These are phyloP conservation scores for Hippoglossus stenolepis DNA, from an alignment of 2,113 vertebrate species.

Conservation along the genomic window DNA sequence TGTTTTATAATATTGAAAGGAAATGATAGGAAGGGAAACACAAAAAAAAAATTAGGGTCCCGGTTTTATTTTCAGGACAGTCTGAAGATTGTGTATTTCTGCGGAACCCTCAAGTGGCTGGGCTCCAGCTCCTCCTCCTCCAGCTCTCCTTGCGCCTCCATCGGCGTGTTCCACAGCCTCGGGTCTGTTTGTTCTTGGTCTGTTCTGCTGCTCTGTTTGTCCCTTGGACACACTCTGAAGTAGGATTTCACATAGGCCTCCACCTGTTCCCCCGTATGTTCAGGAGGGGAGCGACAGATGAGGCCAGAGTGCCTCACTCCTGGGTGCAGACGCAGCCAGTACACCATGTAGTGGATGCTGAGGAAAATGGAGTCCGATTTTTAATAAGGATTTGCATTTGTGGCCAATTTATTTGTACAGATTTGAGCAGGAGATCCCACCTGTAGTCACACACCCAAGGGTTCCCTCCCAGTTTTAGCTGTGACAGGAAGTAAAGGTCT, in stretches of 20 bases:
- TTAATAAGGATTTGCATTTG: background rate
- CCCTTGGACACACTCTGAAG: conserved; percentile 73
- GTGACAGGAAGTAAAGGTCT: conserved; percentile 77
- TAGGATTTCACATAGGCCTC: conserved; percentile 70
- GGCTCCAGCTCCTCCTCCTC: conserved; percentile 78
- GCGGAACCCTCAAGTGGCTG: conserved; percentile 57
- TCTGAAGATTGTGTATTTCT: conserved; percentile 73
- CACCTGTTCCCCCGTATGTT: conserved; percentile 62
- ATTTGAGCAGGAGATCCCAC: conserved; percentile 45
- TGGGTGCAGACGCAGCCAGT: conserved; percentile 76
- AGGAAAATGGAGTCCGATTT: background rate
- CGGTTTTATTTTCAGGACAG: conserved; percentile 46
- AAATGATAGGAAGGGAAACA: conserved; percentile 18
- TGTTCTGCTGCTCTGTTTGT: conserved; percentile 47
- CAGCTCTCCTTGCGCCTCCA: conserved; percentile 66
- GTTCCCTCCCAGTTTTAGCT: conserved; percentile 71
- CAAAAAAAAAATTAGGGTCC: background rate
- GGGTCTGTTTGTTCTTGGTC: conserved; percentile 51
- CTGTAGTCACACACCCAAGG: conserved; percentile 79
- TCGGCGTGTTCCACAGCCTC: conserved; percentile 61
- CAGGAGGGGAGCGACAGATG: conserved; percentile 68
- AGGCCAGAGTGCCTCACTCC: conserved; percentile 70
- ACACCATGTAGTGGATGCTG: conserved; percentile 81
- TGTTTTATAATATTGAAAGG: conserved; percentile 26
- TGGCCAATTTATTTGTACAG: background rate